Evolutionary conservation across 1,140 invertebrate species (phyloP).

Genomic region (Macrotrachela quadricornifera): DNA sequence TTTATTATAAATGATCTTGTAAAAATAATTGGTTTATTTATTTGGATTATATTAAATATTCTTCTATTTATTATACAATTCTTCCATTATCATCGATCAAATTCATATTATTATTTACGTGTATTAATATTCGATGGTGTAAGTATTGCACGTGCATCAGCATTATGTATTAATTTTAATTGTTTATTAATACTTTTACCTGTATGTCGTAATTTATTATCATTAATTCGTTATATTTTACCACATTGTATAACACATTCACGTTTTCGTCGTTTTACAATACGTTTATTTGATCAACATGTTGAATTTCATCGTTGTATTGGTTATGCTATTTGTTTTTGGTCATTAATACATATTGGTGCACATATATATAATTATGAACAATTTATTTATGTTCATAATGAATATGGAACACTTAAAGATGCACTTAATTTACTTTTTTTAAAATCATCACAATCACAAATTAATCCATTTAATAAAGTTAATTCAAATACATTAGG

Average conservation of each 20-base stretch:
- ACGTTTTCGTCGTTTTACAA: neutral
- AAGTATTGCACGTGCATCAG: slow-evolving; percentile 19
- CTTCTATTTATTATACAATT: neutral
- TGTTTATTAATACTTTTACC: slow-evolving; percentile 25
- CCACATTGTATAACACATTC: neutral
- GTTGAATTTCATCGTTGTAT: slow-evolving; percentile 2
- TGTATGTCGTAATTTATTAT: slow-evolving; percentile 26
- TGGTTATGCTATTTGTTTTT: slow-evolving; percentile 4
- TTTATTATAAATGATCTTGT: too few species aligned
- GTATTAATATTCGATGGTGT: slow-evolving; percentile 1
- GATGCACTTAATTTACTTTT: neutral
- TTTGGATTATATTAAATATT: slow-evolving; percentile 3
- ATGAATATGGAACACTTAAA: neutral
- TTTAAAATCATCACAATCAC: neutral
- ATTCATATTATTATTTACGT: slow-evolving; percentile 4
- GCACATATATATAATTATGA: slow-evolving; percentile 1
- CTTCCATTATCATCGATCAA: neutral
- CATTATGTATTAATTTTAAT: slow-evolving; percentile 26
- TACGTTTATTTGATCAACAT: slow-evolving; percentile 2
- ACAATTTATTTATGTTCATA: neutral
- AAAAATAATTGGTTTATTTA: too few species aligned
- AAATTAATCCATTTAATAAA: neutral
- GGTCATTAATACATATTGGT: neutral
- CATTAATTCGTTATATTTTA: slow-evolving; percentile 14
- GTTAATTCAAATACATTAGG: slow-evolving; percentile 1